A percentile compares a stretch with the other conserved stretches of the same genome.
Evolutionary conservation across 1,140 invertebrate genomes (phyloP).

Genomic region (silkworm (Bombyx mori)): ASM3026992v2 NC_085117.1:2194501-2195000

Average conservation of each 20-base stretch:
- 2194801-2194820: background rate
- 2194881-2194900: conserved; percentile 4
- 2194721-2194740: conserved; percentile 11
- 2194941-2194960: conserved; percentile 1
- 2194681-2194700: conserved; percentile 1
- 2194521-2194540: too few species aligned
- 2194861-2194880: conserved; percentile 2
- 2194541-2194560: too few species aligned
- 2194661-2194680: too few species aligned
- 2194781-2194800: background rate
- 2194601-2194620: too few species aligned
- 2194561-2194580: too few species aligned
- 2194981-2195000: background rate
- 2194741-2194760: conserved; percentile 6
- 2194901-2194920: background rate
- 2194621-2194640: too few species aligned
- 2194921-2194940: conserved; percentile 1
- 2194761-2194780: conserved; percentile 5
- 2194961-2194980: background rate
- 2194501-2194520: too few species aligned
- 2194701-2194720: conserved; percentile 8
- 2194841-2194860: background rate
- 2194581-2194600: too few species aligned
- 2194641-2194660: too few species aligned
- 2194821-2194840: background rate